Conservation (phyloP, 92 coral and sea anemone species). For the Actinostola sp. region DNA sequence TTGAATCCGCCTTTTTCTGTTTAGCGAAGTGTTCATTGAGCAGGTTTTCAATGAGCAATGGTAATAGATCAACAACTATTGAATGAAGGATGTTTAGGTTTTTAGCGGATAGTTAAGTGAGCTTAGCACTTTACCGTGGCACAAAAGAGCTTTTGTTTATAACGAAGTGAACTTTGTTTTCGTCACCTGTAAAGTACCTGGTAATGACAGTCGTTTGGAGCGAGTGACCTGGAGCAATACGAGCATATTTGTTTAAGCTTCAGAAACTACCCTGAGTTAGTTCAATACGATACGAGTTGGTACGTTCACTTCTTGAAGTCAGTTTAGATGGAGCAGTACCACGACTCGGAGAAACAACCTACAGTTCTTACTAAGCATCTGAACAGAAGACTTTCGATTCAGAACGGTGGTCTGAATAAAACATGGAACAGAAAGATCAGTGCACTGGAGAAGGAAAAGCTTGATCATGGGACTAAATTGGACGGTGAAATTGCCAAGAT, state of each 20-base stretch:
- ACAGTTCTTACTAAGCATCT: constrained; percentile 31
- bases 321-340: constrained; percentile 4
- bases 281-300: no score
- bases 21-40: no score
- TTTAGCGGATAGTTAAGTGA: not conserved
- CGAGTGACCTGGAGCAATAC: no score
- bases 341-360: constrained; percentile 50
- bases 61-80: not conserved
- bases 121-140: not conserved
- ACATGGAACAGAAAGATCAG: constrained; percentile 33
- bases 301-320: no score
- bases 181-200: no score
- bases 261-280: no score
- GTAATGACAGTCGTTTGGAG: no score
- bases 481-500: constrained; percentile 44
- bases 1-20: no score
- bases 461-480: constrained; percentile 9
- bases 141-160: constrained; percentile 1
- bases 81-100: not conserved
- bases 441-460: constrained; percentile 33
- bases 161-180: no score
- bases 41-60: not conserved
- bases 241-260: no score
- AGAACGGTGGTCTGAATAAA: constrained; percentile 41
- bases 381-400: constrained; percentile 48